A percentile compares a stretch with the other conserved stretches of the same genome.
These are phyloP conservation scores for Neoarius graeffei DNA, from an alignment of 2,113 vertebrate genomes.

Conservation along the genomic window DNA sequence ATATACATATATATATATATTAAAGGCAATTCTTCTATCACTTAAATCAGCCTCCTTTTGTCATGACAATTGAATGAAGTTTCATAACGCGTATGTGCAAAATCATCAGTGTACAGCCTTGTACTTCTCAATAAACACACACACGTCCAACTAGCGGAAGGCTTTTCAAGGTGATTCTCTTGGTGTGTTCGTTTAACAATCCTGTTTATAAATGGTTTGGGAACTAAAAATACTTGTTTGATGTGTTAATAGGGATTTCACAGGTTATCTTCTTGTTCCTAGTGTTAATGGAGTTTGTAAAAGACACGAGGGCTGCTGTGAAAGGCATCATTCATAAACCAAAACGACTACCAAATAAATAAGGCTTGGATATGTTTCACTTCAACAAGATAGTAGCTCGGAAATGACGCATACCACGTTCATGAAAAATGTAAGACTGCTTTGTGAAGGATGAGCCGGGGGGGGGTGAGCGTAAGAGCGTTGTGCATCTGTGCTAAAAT, in stretches of 20 bases:
- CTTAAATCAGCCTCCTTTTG: background rate
- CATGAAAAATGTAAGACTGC: conserved; percentile 65
- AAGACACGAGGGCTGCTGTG: conserved; percentile 28
- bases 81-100: background rate
- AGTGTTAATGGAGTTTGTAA: conserved; percentile 19
- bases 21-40: background rate
- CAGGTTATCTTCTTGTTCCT: background rate
- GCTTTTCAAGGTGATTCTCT: conserved; percentile 7
- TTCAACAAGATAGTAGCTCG: conserved; percentile 60
- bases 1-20: background rate
- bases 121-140: background rate
- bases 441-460: conserved; percentile 61
- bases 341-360: conserved; percentile 36
- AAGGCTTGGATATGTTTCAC: conserved; percentile 59
- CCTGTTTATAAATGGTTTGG: background rate
- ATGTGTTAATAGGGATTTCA: background rate
- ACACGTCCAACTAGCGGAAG: background rate
- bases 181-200: background rate
- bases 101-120: background rate
- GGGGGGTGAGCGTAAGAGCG: conserved; percentile 62
- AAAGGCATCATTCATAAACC: conserved; percentile 40
- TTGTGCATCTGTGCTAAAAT: conserved; percentile 58
- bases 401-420: conserved; percentile 43
- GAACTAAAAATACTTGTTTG: background rate
- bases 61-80: background rate